Conservation (phyloP, 2,113 vertebrate species). For the Rattus rattus region DNA sequence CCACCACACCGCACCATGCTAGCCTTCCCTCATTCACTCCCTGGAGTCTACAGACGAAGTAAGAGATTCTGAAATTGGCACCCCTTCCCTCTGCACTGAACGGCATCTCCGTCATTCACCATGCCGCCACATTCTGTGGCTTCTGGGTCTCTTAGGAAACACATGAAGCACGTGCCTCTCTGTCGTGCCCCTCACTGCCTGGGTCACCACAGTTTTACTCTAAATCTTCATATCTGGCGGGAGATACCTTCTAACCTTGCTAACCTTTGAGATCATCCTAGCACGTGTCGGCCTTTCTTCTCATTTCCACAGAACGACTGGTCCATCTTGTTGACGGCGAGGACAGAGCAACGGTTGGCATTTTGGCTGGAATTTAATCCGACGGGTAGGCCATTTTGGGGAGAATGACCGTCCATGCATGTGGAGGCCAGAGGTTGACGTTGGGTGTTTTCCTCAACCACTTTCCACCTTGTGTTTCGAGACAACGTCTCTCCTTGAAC, state of each 20-base stretch:
- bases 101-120: background rate
- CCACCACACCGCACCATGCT: too few relatives aligned
- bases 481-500: background rate
- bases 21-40: background rate
- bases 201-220: background rate
- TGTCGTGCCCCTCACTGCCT: background rate
- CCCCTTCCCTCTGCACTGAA: background rate
- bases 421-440: background rate
- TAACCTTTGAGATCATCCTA: background rate
- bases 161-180: background rate
- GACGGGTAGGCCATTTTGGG: background rate
- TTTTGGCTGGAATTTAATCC: background rate
- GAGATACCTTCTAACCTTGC: background rate
- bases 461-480: background rate
- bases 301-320: background rate
- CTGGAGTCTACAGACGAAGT: background rate
- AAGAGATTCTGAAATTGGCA: background rate
- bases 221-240: background rate
- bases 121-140: background rate
- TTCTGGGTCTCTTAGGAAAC: background rate
- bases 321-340: background rate
- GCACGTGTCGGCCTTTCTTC: background rate
- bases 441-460: background rate
- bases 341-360: background rate
- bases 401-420: background rate